These are phyloP conservation scores for Apis cerana DNA, from an alignment of 1,140 invertebrate species.

Conservation along the genomic window DNA sequence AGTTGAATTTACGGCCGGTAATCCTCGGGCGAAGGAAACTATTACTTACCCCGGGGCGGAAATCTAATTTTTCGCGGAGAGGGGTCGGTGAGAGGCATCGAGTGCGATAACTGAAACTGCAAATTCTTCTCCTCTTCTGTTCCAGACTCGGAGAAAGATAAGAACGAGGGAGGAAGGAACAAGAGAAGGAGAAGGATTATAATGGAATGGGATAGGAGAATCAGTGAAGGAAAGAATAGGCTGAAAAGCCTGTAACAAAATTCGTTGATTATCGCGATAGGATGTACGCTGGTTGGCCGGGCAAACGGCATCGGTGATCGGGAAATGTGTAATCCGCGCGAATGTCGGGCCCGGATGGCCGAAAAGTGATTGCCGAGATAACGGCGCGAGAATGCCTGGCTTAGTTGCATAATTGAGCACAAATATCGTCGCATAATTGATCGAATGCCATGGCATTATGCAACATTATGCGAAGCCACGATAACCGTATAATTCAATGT, in stretches of 20 bases:
- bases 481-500: conserved; percentile 65
- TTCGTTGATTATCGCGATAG: conserved; percentile 53
- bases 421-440: conserved; percentile 65
- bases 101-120: conserved; percentile 58
- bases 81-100: conserved; percentile 32
- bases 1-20: conserved; percentile 55
- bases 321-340: conserved; percentile 52
- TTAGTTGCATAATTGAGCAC: conserved; percentile 65
- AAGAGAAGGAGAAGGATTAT: too few species aligned
- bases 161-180: too few species aligned
- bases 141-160: too few species aligned
- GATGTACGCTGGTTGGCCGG: neutral
- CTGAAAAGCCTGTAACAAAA: neutral
- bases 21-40: conserved; percentile 41
- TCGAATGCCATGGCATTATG: conserved; percentile 59
- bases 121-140: conserved; percentile 15
- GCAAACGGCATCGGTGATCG: conserved; percentile 36
- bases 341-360: conserved; percentile 37
- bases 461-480: conserved; percentile 60
- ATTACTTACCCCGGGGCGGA: conserved; percentile 33
- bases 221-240: neutral
- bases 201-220: too few species aligned
- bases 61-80: conserved; percentile 55
- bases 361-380: conserved; percentile 66
- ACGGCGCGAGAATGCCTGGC: conserved; percentile 58